phyloP scores from a whole-genome alignment of 2,888 invertebrate species.

The Trachelus iudaicus region DNA sequence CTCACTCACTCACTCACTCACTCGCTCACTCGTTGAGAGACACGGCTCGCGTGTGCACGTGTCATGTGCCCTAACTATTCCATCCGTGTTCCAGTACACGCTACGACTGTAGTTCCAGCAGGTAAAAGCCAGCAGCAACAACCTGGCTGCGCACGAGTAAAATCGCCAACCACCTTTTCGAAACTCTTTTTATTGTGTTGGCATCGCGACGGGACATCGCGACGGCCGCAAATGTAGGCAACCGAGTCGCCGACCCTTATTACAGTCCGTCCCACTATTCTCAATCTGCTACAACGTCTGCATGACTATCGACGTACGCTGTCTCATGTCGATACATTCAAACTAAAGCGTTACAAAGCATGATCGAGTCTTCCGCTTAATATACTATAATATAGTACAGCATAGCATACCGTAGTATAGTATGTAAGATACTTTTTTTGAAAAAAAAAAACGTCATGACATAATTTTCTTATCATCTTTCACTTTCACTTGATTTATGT shows the following conservation, averaged over 20 bases:
- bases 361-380: not conserved
- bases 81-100: not conserved
- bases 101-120: not conserved
- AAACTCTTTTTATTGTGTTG: not conserved
- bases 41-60: constrained; percentile 35
- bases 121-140: not conserved
- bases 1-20: constrained; percentile 6
- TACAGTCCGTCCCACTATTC: not conserved
- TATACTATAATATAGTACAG: not conserved
- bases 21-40: constrained; percentile 11
- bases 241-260: constrained; percentile 1
- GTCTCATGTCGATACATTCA: not conserved
- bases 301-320: not conserved
- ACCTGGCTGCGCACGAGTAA: not conserved
- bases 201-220: not conserved
- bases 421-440: not conserved
- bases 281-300: not conserved
- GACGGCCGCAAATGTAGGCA: not conserved
- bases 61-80: constrained; percentile 24
- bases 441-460: not conserved
- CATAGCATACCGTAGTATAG: not conserved
- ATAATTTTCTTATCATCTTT: not conserved
- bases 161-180: not conserved
- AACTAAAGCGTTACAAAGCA: not conserved
- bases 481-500: too few relatives aligned